Base-by-base conservation (phyloP, 1,140 invertebrate species). In the Palaemon carinicauda region DNA sequence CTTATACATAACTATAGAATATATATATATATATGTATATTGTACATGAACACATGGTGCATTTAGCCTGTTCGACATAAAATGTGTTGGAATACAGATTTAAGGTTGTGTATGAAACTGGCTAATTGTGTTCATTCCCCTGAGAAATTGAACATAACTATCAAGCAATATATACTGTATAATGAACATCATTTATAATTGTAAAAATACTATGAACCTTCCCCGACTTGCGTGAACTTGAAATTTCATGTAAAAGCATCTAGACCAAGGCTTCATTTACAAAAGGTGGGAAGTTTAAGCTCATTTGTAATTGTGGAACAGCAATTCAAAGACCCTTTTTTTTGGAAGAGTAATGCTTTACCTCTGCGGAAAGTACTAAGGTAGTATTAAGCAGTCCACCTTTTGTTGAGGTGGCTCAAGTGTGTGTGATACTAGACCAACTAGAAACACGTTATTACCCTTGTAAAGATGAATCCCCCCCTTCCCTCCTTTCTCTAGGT, bases 331-430 rank as follows among this genome's bases (percentile, higher is more conserved):
- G 41, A 41, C 41, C n/a, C n/a, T n/a, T n/a, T n/a, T n/a, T n/a
- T 41, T 41, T 41, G 7, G 41, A 41, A 41, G 7, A 41, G 41
- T 9, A 41, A 41, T 41, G 41, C 7, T 41, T 41, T 41, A 41
- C 41, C 41, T 41, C 41, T 41, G 41, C 12, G 41, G 41, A 41
- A 41, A 41, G 41, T 41, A 41, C 21, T 69, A 21, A 19, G 60
- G 27, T 78, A 85, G 82, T 85, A 85, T 85, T 85, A 85, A 85
- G 82, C 82, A 78, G 75, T 86, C 83, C 83, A 86, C 83, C 83
- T 86, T 86, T 73, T 80, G 83, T 86, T 74, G 65, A 80, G 83
- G 83, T 80, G 83, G 60, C 77, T 79, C 83, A 53, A 71, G 65
- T 86, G 77, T 86, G 83, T 86, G 83, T 86, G 83, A 86, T 86